phyloP scores from a whole-genome alignment of 2,113 vertebrate species.

The Pungitius pungitius region DNA sequence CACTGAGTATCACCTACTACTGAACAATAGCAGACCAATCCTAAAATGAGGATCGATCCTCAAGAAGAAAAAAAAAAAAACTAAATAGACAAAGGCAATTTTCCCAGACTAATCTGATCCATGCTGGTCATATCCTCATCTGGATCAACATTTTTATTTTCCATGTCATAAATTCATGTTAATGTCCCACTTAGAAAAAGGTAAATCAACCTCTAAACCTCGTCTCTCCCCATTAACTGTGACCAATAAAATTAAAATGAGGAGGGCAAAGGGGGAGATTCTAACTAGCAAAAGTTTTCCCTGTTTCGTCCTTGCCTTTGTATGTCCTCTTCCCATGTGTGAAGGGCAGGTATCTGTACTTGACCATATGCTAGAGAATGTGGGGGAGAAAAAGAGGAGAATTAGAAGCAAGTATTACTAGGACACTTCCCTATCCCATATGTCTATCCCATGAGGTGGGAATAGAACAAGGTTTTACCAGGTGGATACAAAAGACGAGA shows the following conservation, averaged over 20 bases:
- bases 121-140: slow-evolving; percentile 46
- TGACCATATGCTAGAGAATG: slow-evolving; percentile 94
- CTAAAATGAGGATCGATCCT: slow-evolving; percentile 28
- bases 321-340: slow-evolving; percentile 99
- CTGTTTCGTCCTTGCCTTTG: slow-evolving; percentile 97
- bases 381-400: slow-evolving; percentile 28
- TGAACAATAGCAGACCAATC: slow-evolving; percentile 51
- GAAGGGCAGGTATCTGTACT: slow-evolving; percentile 99
- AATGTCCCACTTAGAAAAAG: slow-evolving; percentile 64
- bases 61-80: slow-evolving; percentile 10
- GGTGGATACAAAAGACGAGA: background rate
- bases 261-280: slow-evolving; percentile 47
- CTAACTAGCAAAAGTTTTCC: slow-evolving; percentile 98
- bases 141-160: slow-evolving; percentile 84
- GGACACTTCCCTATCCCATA: background rate
- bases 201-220: slow-evolving; percentile 57
- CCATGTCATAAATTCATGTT: slow-evolving; percentile 55
- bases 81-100: slow-evolving; percentile 63
- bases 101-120: slow-evolving; percentile 55
- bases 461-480: background rate
- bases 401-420: slow-evolving; percentile 7
- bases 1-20: slow-evolving; percentile 59
- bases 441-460: background rate
- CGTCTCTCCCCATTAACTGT: slow-evolving; percentile 67
- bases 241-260: slow-evolving; percentile 68